Evolutionary conservation across 2,113 vertebrate species (phyloP), one percentile per base, ranked within the genome.

Genomic region (Malurus alboscapulatus): DNA sequence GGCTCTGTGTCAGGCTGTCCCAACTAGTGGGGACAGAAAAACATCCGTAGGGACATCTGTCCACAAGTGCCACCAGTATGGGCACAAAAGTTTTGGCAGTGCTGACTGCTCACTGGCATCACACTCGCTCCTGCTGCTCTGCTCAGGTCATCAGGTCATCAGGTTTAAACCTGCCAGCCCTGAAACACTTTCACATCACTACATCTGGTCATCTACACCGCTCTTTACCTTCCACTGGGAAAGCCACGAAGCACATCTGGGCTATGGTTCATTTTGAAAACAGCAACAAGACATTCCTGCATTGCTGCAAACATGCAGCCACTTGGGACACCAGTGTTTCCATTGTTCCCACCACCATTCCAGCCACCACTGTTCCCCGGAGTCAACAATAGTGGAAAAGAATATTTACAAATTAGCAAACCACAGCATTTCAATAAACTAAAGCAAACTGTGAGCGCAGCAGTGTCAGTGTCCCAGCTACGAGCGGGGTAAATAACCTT

Each of bases 111-210:
- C 44, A 24, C 25, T 12, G 55, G 21, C 45, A 36, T 32, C n/a
- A 12, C 0, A 2, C 40, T 72, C 3, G 0, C 30, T 68, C 34
- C 77, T 51, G 50, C 78, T 59, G 4, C 1, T 57, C 51, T 40
- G 65, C 29, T 38, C 10, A 2, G 12, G 48, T 30, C 44, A 20
- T 30, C 3, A 9, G 32, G 24, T 50, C 40, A 42, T 34, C 53
- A 44, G 16, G 32, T 34, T 81, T 19, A 38, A 82, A 34, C 20
- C 17, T 57, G 18, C 17, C 50, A 67, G 8, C 48, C 34, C 45
- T n/a, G 32, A 54, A 48, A 58, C 11, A 51, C n/a, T 57, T 78
- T 44, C 55, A 40, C 34, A 27, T 58, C 48, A 15, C 53, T 32
- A 1, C 8, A 9, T 26, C 19, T 42, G 32, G 29, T 29, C 38